Evolutionary conservation across 2,888 invertebrate genomes (phyloP), one percentile per base, ranked within the genome.

Genomic region (Lycaena phlaeas): DNA sequence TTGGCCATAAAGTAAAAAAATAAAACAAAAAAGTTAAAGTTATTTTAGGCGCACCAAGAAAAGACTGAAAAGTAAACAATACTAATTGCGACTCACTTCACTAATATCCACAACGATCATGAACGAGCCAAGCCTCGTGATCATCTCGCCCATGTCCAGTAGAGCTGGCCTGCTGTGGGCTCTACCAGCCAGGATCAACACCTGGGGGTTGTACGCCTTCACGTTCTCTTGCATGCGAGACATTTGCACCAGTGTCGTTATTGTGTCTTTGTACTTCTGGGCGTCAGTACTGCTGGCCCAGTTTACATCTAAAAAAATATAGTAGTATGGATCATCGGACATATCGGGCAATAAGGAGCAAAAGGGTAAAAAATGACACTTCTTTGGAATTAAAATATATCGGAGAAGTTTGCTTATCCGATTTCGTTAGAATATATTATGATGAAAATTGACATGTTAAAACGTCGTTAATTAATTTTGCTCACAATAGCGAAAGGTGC

Each of bases 261-360:
- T 71, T 0, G 95, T 95, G n/a, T 91, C 90, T 63, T 93, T 94
- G 69, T 95, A 96, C 1, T 90, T 92, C 70, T 96, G 95, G 0
- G 95, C 95, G 68, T 96, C 95, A 0, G 94, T 94, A 1, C 94
- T 93, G 11, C 94, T 94, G 4, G 96, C 96, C 96, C 96, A 96
- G 69, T 96, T 96, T 5, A 94, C 95, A 66, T 95, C 92, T 85
- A 49, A 40, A 61, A 27, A 26, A 29, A 3, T n/a, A 14, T 36
- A 18, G 5, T 4, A 18, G 5, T 18, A 18, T 18, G 3, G 5
- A 18, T 3, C 5, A 18, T 18, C 6, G 7, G 1, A 14, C 7
- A 36, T 14, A 54, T n/a, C n/a, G n/a, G n/a, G n/a, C n/a, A n/a
- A n/a, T n/a, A n/a, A n/a, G n/a, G n/a, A n/a, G n/a, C n/a, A n/a